A percentile compares a stretch with the other conserved stretches of the same genome.
Evolutionary conservation across 2,797 vertebrate species (phyloP).

Genomic region (Gallirallus australis): DNA sequence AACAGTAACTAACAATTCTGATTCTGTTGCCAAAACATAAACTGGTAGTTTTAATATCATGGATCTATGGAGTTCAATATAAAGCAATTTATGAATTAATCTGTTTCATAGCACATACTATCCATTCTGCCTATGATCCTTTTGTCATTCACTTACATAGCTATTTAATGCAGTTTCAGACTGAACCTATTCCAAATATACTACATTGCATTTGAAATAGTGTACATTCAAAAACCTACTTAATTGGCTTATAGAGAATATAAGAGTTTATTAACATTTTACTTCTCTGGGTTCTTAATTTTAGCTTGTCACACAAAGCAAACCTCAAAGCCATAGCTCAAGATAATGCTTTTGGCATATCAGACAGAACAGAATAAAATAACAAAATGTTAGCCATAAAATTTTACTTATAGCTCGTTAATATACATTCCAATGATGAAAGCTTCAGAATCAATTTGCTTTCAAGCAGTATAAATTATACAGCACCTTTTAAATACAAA

Average conservation of each 20-base stretch:
- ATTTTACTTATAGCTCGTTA: not conserved
- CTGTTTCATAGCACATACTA: not conserved
- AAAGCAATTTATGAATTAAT: not conserved
- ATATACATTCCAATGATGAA: not conserved
- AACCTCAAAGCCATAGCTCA: not conserved
- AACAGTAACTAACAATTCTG: not conserved
- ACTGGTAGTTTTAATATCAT: not conserved
- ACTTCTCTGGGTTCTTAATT: not conserved
- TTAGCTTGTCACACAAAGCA: not conserved
- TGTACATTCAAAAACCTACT: not conserved
- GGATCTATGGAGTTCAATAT: not conserved
- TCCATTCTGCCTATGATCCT: not conserved
- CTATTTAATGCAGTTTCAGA: not conserved
- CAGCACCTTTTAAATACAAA: not conserved
- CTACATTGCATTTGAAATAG: not conserved
- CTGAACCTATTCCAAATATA: not conserved
- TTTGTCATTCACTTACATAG: not conserved
- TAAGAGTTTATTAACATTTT: not conserved
- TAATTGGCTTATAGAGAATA: not conserved
- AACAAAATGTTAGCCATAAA: not conserved
- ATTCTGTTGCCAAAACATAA: not conserved
- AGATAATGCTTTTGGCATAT: not conserved
- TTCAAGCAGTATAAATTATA: not conserved
- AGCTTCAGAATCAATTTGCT: not conserved
- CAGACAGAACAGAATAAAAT: not conserved